phyloP scores from a whole-genome alignment of 2,113 vertebrate species.

The Datnioides undecimradiatus region DNA sequence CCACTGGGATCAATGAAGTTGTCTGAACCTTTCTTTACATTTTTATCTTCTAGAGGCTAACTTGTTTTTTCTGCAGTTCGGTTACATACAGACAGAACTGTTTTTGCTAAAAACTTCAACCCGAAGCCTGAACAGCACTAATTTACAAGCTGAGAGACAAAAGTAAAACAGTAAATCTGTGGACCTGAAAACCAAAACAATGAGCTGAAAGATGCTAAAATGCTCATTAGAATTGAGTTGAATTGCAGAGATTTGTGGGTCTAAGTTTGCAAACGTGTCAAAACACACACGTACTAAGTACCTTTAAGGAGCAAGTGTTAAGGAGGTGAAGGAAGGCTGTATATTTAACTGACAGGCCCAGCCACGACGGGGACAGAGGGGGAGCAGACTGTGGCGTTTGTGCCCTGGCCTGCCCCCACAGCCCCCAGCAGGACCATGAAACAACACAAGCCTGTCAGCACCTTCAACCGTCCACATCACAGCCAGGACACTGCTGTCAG shows the following conservation, averaged over 20 bases:
- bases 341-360: conserved; percentile 26
- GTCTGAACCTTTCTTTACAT: no score
- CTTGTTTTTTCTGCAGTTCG: no score
- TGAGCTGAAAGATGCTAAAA: background rate
- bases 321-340: conserved; percentile 19
- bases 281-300: background rate
- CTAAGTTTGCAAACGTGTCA: background rate
- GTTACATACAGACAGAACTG: no score
- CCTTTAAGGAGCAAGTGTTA: background rate
- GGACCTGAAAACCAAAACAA: no score
- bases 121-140: no score
- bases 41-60: no score
- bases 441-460: conserved; percentile 72
- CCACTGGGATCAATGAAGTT: no score
- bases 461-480: conserved; percentile 57
- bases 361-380: background rate
- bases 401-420: conserved; percentile 43
- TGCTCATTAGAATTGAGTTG: background rate
- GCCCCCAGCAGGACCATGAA: conserved; percentile 44
- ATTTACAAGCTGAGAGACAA: no score
- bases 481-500: conserved; percentile 64
- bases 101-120: no score
- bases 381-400: background rate
- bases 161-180: no score
- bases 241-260: background rate